A percentile compares a stretch with the other conserved stretches of the same genome.
phyloP scores from a whole-genome alignment of 2,797 vertebrate genomes.

The Sarcophilus harrisii region DNA sequence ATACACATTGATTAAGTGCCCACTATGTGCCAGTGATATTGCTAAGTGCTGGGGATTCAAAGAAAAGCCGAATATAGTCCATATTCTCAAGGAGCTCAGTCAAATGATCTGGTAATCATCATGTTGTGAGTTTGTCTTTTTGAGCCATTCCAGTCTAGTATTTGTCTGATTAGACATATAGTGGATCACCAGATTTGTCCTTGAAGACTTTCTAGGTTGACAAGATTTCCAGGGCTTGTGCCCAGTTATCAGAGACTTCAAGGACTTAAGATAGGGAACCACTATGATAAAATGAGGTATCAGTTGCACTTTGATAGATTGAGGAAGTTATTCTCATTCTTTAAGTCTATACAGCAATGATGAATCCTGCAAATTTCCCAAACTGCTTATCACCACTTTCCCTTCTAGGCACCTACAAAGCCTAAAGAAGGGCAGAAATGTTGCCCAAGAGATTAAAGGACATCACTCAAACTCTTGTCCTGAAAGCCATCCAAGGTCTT shows the following conservation, averaged over 20 bases:
- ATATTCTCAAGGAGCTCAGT: background rate
- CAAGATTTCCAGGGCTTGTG: background rate
- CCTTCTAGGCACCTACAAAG: conserved; percentile 10
- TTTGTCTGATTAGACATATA: background rate
- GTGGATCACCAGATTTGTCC: background rate
- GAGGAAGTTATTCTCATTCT: background rate
- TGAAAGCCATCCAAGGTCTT: background rate
- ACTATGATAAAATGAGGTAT: background rate
- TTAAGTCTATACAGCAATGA: background rate
- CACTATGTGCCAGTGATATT: background rate
- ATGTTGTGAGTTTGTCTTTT: background rate
- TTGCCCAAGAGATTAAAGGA: background rate
- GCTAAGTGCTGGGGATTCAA: background rate
- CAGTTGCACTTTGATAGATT: background rate
- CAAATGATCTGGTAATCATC: background rate
- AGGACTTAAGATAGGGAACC: background rate
- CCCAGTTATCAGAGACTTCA: background rate
- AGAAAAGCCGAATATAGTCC: background rate
- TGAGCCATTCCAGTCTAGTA: background rate
- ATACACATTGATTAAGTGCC: background rate
- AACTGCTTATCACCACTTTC: conserved; percentile 1
- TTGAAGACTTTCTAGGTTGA: background rate
- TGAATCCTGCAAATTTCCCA: conserved; percentile 3
- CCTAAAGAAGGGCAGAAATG: background rate
- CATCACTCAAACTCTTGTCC: background rate